A percentile compares a stretch with the other conserved stretches of the same genome.
Conservation (phyloP, 1,140 invertebrate genomes). For the Dendroctonus valens region DNA sequence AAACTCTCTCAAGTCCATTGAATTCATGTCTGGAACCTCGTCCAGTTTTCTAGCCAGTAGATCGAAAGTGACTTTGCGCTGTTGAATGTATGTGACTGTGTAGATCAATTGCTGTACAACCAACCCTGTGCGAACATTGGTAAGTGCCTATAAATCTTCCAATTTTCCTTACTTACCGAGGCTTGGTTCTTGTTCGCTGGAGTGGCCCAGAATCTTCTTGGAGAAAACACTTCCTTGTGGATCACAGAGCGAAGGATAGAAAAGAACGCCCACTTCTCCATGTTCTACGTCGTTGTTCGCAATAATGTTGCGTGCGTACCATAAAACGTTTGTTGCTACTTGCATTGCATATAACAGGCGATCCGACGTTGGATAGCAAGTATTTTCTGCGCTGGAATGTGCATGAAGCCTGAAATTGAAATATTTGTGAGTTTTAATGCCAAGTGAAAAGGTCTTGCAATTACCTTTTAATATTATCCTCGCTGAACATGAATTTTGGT, state of each 20-base stretch:
- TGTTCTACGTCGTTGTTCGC: conserved; percentile 56
- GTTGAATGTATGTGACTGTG: conserved; percentile 56
- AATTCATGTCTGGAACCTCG: conserved; percentile 51
- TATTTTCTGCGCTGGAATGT: conserved; percentile 20
- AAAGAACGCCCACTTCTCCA: conserved; percentile 52
- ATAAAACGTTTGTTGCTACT: conserved; percentile 66
- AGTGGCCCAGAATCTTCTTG: conserved; percentile 31
- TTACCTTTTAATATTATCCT: conserved; percentile 40
- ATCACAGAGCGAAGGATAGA: conserved; percentile 51
- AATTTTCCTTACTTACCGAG: conserved; percentile 34
- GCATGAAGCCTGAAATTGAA: conserved; percentile 16
- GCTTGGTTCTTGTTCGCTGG: conserved; percentile 45
- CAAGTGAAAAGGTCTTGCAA: background rate
- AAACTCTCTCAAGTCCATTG: conserved; percentile 51
- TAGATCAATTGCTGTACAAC: conserved; percentile 58
- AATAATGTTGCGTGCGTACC: conserved; percentile 64
- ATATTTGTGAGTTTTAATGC: no score
- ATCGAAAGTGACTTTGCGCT: conserved; percentile 53
- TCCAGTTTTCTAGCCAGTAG: conserved; percentile 48
- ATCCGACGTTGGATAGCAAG: conserved; percentile 44
- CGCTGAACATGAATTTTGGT: conserved; percentile 61
- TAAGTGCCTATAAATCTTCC: background rate
- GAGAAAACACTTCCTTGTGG: conserved; percentile 34
- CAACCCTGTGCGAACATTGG: conserved; percentile 43
- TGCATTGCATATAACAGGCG: conserved; percentile 51